Base-by-base conservation (phyloP, 2,797 vertebrate species). In the Mus minutoides region DNA sequence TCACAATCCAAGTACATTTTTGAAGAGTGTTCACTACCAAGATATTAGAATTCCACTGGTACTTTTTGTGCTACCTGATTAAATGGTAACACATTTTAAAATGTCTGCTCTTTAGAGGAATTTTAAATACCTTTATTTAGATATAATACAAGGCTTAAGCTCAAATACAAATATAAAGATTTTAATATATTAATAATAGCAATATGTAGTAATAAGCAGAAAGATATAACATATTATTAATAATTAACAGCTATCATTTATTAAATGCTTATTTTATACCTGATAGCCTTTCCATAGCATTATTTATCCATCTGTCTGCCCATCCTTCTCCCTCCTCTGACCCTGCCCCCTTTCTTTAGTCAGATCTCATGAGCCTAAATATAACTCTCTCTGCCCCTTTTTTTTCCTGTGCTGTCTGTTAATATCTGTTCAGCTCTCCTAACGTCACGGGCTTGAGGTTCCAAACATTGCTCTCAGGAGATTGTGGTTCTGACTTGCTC, bases 51-150 rank as follows among this genome's bases (percentile, higher is more conserved):
- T 80, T 93, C 93, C 93, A 26, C 22, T 29, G 52, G 54, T 76
- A 67, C 21, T 93, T 95, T 64, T 76, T 80, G n/a, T 91, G 73
- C 13, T 6, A 29, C 64, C 64, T 78, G 64, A 88, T 88, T 92
- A 95, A 85, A 26, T 96, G 83, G 58, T 2, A 87, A 52, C 13
- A 14, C 34, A 91, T 71, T 91, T 87, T 37, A 90, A 95, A 37
- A 76, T 75, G 19, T 94, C 91, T 92, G 60, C 17, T 92, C 95
- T 94, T 95, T 85, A 93, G 83, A 92, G 19, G 16, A 73, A 71
- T 73, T 71, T 52, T 9, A 29, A 37, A 37, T 69, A 56, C 34
- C 19, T 16, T 76, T 76, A 46, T 46, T 46, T 29, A 16, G 26
- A 46, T 76, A 43, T 3, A 40, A 43, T 75, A 31, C 43, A 90